Evolutionary conservation across 2,113 vertebrate species (phyloP).

Genomic region (Lepisosteus oculatus): DNA sequence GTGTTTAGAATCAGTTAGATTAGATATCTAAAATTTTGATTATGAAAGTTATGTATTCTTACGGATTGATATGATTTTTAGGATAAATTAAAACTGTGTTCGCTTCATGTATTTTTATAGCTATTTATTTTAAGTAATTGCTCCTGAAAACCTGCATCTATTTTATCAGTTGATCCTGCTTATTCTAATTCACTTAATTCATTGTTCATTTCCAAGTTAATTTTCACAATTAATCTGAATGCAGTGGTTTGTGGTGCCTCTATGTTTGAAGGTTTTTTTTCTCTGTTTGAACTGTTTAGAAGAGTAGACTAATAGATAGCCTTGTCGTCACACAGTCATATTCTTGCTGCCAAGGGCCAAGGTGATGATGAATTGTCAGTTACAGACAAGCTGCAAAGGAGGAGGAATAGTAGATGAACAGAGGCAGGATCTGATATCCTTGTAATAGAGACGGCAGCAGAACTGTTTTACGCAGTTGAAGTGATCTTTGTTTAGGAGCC

Average conservation of each 20-base stretch:
- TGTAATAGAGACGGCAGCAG: conserved; percentile 22
- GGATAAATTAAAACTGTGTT: too few species aligned
- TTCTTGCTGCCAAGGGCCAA: not conserved
- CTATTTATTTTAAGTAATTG: too few species aligned
- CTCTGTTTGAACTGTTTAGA: not conserved
- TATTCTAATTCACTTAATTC: too few species aligned
- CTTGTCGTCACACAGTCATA: not conserved
- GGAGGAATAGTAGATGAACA: not conserved
- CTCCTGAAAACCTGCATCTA: too few species aligned
- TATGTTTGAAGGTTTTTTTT: not conserved
- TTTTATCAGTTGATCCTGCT: too few species aligned
- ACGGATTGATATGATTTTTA: too few species aligned
- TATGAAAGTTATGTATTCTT: too few species aligned
- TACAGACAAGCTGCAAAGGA: not conserved
- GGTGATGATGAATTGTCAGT: not conserved
- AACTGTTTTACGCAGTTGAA: not conserved
- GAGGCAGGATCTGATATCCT: not conserved
- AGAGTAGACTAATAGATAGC: conserved; percentile 1
- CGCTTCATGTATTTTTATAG: too few species aligned
- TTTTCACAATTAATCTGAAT: too few species aligned
- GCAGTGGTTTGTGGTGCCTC: conserved; percentile 2
- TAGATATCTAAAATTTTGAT: too few species aligned
- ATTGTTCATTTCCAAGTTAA: too few species aligned
- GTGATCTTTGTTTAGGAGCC: conserved; percentile 14
- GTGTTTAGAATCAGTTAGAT: too few species aligned